These are phyloP conservation scores for Cordylochernes scorpioides DNA, from an alignment of 2,888 invertebrate genomes.

Conservation along the genomic window DNA sequence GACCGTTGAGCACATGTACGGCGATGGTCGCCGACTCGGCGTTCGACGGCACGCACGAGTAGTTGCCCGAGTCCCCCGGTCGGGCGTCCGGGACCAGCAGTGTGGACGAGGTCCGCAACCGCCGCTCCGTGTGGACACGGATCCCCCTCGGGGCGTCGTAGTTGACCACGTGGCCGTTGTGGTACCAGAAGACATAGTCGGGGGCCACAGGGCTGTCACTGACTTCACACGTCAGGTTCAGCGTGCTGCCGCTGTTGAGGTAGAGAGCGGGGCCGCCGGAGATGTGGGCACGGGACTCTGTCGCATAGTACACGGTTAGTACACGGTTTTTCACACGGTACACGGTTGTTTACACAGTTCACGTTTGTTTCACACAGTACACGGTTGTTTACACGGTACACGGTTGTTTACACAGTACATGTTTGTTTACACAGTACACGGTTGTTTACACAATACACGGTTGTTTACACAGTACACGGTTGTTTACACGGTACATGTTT, in stretches of 20 bases:
- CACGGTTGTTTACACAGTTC: no score
- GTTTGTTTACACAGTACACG: no score
- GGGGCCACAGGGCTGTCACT: conserved; percentile 66
- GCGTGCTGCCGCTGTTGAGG: conserved; percentile 73
- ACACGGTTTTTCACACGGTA: no score
- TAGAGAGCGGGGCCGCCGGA: conserved; percentile 70
- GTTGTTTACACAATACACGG: no score
- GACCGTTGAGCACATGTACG: conserved; percentile 60
- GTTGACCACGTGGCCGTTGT: conserved; percentile 63
- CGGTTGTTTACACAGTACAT: no score
- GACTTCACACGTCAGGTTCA: conserved; percentile 73
- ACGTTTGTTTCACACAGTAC: no score
- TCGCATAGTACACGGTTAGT: no score
- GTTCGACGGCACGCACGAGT: conserved; percentile 58
- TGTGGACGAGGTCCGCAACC: conserved; percentile 58
- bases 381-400: no score
- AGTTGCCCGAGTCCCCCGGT: conserved; percentile 28
- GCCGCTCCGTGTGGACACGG: conserved; percentile 62
- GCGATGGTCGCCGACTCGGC: conserved; percentile 54
- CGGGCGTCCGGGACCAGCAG: conserved; percentile 26
- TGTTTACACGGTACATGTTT: no score
- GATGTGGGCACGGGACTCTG: no score
- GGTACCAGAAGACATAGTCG: conserved; percentile 60
- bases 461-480: no score
- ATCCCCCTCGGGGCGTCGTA: conserved; percentile 65